A percentile compares a stretch with the other conserved stretches of the same genome.
phyloP scores from a whole-genome alignment of 1,140 invertebrate species.

The Calycopis cecrops region DNA sequence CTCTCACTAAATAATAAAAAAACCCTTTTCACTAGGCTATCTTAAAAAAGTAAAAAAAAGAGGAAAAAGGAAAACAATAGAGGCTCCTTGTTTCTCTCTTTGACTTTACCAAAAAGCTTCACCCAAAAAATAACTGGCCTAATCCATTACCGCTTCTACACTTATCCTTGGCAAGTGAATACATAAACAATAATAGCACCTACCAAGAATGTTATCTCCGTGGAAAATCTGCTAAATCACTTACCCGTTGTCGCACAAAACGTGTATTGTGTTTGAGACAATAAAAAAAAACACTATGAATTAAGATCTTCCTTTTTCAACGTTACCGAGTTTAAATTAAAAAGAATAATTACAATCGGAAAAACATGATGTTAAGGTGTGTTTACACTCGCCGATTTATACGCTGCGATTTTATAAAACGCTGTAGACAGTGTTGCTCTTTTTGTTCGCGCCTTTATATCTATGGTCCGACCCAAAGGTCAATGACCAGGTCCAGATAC shows the following conservation, averaged over 20 bases:
- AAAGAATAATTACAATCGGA: conserved; percentile 18
- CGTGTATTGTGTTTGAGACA: not conserved
- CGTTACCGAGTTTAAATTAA: conserved; percentile 2
- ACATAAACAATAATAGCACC: not conserved
- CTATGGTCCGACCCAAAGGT: too few species aligned
- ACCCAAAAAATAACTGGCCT: too few species aligned
- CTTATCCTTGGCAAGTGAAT: not conserved
- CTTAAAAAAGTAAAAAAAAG: too few species aligned
- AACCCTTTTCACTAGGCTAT: too few species aligned
- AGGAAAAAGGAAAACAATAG: too few species aligned
- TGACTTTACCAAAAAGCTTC: too few species aligned
- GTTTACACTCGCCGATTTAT: conserved; percentile 28
- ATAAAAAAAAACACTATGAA: conserved; percentile 8
- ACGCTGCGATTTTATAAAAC: conserved; percentile 22
- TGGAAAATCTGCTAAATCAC: not conserved
- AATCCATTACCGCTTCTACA: not conserved
- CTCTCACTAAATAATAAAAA: too few species aligned
- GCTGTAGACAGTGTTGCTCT: too few species aligned
- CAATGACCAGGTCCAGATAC: too few species aligned
- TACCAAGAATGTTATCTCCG: not conserved
- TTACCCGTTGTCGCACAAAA: conserved; percentile 10
- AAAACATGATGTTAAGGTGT: conserved; percentile 22
- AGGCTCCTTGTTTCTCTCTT: too few species aligned
- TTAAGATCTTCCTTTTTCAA: conserved; percentile 3
- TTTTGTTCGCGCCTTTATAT: too few species aligned